Conservation (phyloP, 1,140 invertebrate species). For the Oncopodura yosiiana region DNA sequence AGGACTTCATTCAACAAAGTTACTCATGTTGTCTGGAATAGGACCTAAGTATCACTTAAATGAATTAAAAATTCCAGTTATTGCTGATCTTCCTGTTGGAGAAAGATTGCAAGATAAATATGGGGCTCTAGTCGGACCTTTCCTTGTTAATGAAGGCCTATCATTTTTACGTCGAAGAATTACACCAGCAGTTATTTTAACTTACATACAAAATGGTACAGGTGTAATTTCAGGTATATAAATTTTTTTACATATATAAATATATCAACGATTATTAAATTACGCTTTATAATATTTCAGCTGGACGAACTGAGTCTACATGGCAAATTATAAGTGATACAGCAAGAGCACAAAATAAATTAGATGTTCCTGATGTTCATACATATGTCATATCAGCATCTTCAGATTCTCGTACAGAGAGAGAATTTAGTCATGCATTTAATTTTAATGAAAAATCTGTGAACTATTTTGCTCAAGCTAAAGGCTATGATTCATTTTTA, state of each 20-base stretch:
- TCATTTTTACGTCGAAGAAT: not conserved
- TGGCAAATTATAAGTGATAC: constrained; percentile 3
- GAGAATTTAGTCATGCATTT: not conserved
- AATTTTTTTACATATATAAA: too few species aligned
- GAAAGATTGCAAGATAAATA: constrained; percentile 26
- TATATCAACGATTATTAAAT: too few species aligned
- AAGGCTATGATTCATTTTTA: constrained; percentile 1
- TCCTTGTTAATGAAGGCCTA: not conserved
- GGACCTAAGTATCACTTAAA: too few species aligned
- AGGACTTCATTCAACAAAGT: not conserved
- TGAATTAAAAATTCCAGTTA: not conserved
- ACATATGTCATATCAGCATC: constrained; percentile 10
- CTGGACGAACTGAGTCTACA: constrained; percentile 3
- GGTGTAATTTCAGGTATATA: not conserved
- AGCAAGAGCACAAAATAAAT: not conserved
- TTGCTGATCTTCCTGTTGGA: constrained; percentile 19
- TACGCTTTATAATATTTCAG: too few species aligned
- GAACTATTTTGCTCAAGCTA: not conserved
- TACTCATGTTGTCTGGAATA: too few species aligned
- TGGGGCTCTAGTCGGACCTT: constrained; percentile 16
- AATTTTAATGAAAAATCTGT: constrained; percentile 5
- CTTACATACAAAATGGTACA: not conserved
- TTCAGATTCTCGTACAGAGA: not conserved
- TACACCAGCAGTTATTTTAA: too few species aligned
- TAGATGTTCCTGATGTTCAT: constrained; percentile 15